These are phyloP conservation scores for Lasiurus borealis DNA, from an alignment of 2,113 vertebrate genomes.

Conservation along the genomic window DNA sequence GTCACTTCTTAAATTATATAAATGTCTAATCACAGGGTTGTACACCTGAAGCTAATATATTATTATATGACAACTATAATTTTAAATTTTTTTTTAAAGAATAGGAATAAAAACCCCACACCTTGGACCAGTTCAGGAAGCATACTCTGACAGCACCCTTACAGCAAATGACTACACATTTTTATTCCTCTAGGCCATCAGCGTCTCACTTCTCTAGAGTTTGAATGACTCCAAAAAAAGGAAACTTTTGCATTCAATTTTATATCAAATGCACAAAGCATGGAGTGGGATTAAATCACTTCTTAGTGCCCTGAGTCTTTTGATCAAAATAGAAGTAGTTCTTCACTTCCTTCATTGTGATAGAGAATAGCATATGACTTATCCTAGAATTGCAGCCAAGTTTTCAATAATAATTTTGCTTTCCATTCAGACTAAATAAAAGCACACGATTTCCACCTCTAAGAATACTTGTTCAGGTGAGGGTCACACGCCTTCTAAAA, in stretches of 20 bases:
- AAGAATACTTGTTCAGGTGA: conserved; percentile 54
- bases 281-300: conserved; percentile 71
- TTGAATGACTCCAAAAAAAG: conserved; percentile 63
- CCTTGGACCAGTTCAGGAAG: background rate
- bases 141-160: background rate
- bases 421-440: conserved; percentile 75
- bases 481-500: conserved; percentile 1
- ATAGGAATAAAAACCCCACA: background rate
- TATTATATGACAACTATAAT: background rate
- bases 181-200: conserved; percentile 53
- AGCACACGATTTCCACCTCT: conserved; percentile 67
- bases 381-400: conserved; percentile 63
- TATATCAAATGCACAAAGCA: conserved; percentile 56
- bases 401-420: conserved; percentile 77
- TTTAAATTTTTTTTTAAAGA: background rate
- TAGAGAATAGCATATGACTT: conserved; percentile 71
- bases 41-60: background rate
- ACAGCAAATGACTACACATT: conserved; percentile 21
- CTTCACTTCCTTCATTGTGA: conserved; percentile 71
- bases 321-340: conserved; percentile 76
- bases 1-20: background rate
- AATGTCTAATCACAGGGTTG: background rate
- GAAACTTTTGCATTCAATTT: conserved; percentile 62
- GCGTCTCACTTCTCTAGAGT: conserved; percentile 42
- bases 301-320: conserved; percentile 68